Percentiles rank a stretch among this genome's conserved stretches.
These are phyloP conservation scores for Hormiphora californensis DNA, from an alignment of 37 sponge, comb jelly and placozoan genomes.

Conservation along the genomic window DNA sequence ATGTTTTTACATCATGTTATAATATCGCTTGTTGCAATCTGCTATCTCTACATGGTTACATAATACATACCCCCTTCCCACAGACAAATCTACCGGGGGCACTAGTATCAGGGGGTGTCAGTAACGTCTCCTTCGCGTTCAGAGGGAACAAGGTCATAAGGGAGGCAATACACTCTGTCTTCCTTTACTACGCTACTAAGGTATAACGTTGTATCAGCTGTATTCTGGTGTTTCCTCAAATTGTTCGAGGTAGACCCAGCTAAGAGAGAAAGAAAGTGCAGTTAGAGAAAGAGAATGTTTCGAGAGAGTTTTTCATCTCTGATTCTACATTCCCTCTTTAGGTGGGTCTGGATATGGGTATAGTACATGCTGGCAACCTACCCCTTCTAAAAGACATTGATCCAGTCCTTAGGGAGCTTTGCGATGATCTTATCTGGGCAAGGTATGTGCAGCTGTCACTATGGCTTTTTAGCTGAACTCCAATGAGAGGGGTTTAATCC, in stretches of 20 bases:
- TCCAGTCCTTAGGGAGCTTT: conserved; percentile 65
- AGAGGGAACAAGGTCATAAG: conserved; percentile 80
- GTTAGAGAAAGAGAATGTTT: too few relatives aligned
- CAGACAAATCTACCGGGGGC: conserved; percentile 66
- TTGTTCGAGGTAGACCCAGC: too few relatives aligned
- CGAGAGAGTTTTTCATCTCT: not conserved
- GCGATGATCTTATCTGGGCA: conserved; percentile 88
- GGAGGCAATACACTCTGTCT: conserved; percentile 95
- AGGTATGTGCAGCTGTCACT: too few relatives aligned
- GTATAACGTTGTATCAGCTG: too few relatives aligned
- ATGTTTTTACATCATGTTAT: not conserved
- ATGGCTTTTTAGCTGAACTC: too few relatives aligned
- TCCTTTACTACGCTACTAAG: conserved; percentile 93
- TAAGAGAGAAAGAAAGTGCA: too few relatives aligned
- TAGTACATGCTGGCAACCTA: conserved; percentile 96
- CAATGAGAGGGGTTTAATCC: too few relatives aligned
- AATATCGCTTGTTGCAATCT: not conserved
- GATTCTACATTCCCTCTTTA: too few relatives aligned
- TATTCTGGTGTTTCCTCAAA: too few relatives aligned
- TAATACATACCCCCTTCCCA: too few relatives aligned
- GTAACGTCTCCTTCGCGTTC: conserved; percentile 95
- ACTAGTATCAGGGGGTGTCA: conserved; percentile 87
- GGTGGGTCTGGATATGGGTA: conserved; percentile 98
- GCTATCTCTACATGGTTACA: not conserved
- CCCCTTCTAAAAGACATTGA: conserved; percentile 91